A percentile compares a stretch with the other conserved stretches of the same genome.
These are phyloP conservation scores for Sinocyclocheilus maitianheensis DNA, from an alignment of 2,113 vertebrate species.

Conservation along the genomic window DNA sequence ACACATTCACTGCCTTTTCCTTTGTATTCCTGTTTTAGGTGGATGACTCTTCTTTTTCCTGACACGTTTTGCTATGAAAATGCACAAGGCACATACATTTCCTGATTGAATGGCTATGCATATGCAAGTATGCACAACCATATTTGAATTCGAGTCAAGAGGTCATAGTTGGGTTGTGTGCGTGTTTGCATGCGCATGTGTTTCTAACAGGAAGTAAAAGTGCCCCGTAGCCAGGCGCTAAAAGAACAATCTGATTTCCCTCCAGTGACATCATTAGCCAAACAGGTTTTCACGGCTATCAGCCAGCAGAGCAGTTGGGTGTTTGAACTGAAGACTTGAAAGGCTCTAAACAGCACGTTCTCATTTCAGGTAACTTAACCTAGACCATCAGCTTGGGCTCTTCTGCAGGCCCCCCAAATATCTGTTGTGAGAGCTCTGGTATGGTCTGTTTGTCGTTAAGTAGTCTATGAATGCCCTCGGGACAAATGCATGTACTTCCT, in stretches of 20 bases:
- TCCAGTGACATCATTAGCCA: conserved; percentile 74
- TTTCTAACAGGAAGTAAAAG: conserved; percentile 70
- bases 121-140: background rate
- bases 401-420: conserved; percentile 66
- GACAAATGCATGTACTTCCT: conserved; percentile 72
- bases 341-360: conserved; percentile 76
- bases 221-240: conserved; percentile 68
- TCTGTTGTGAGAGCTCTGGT: conserved; percentile 71
- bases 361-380: conserved; percentile 80
- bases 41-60: background rate
- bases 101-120: background rate
- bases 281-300: conserved; percentile 73
- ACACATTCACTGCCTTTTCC: background rate
- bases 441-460: conserved; percentile 80
- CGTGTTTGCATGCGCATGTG: conserved; percentile 3
- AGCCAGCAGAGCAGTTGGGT: conserved; percentile 42
- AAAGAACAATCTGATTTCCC: conserved; percentile 76
- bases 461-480: conserved; percentile 66
- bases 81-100: background rate
- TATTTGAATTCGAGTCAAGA: background rate
- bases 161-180: background rate
- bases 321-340: conserved; percentile 72
- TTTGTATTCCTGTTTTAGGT: background rate
- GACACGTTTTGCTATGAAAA: background rate
- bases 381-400: conserved; percentile 69